Base-by-base conservation (phyloP, 2,113 vertebrate species). In the Eubucco bourcierii region DNA sequence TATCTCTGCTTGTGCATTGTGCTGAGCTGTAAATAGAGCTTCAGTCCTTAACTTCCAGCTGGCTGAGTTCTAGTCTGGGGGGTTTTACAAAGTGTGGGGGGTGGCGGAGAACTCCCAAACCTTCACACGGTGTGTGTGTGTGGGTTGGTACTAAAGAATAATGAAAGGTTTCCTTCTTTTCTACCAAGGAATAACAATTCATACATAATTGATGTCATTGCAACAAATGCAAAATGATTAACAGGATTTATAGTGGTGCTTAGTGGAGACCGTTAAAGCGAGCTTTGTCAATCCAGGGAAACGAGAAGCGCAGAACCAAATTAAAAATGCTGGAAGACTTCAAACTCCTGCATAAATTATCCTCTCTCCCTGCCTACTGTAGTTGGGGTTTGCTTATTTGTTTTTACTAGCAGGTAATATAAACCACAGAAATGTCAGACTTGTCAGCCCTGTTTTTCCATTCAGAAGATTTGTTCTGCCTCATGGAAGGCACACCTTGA, bases 381-480 rank as follows among this genome's bases (percentile, higher is more conserved):
- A 65, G 23, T 27, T 79, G 47, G 47, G 50, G 58, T 93, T 96
- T 91, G 70, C 90, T 91, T 88, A 29, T 84, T 95, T 88, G 80
- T 88, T 95, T 93, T 93, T 58, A 81, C 76, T 84, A 78, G 44
- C 80, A 93, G 86, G 85, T 86, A 86, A 90, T 21, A 68, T 13
- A 93, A 95, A 90, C 88, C 80, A 81, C 90, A 93, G 81, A 89
- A 95, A 87, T 9, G 84, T 34, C 87, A 90, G 94, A 83, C 65
- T 78, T 58, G 89, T 72, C 68, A 1, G 10, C 84, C 84, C 79
- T 68, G 79, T 96, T 95, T 87, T 90, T 90, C 89, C 73, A 75
- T 90, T 74, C 73, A 55, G 84, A 80, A 83, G 72, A 85, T 91
- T 90, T 6, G 10, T 88, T 82, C 79, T 68, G 31, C 39, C 34